These are phyloP conservation scores for Ormyrus pomaceus DNA, from an alignment of 2,888 invertebrate species.

Conservation along the genomic window DNA sequence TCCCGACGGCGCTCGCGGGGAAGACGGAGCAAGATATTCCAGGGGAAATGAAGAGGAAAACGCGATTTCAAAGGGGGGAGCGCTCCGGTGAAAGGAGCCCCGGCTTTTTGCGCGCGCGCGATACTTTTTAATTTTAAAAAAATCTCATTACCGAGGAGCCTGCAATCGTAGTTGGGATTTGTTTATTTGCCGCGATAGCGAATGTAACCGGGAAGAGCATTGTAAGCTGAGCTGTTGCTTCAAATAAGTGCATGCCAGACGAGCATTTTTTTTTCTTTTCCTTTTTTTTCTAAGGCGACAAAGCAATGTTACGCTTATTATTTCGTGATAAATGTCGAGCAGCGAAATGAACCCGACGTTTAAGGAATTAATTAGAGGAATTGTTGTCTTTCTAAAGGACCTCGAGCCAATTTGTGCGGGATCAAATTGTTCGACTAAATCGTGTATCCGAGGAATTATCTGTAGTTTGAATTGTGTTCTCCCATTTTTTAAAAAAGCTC, in stretches of 20 bases:
- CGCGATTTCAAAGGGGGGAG: conserved; percentile 32
- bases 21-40: background rate
- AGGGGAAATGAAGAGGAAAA: conserved; percentile 32
- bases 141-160: conserved; percentile 36
- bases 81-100: background rate
- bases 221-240: conserved; percentile 9
- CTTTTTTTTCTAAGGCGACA: background rate
- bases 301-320: conserved; percentile 2
- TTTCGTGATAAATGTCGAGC: background rate
- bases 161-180: background rate
- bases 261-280: background rate
- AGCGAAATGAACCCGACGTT: no score
- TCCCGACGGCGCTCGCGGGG: background rate
- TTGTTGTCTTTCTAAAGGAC: no score
- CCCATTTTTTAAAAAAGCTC: no score
- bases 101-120: background rate
- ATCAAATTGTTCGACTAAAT: no score
- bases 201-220: conserved; percentile 1
- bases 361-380: no score
- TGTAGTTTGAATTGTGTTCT: no score
- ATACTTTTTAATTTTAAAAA: conserved; percentile 37
- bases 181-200: conserved; percentile 26
- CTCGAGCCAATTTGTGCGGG: no score
- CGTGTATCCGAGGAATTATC: no score
- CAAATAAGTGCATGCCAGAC: background rate